Evolutionary conservation across 2,888 invertebrate genomes (phyloP), one percentile per base, ranked within the genome.

Genomic region (Acrocyrtus sp.): DNA sequence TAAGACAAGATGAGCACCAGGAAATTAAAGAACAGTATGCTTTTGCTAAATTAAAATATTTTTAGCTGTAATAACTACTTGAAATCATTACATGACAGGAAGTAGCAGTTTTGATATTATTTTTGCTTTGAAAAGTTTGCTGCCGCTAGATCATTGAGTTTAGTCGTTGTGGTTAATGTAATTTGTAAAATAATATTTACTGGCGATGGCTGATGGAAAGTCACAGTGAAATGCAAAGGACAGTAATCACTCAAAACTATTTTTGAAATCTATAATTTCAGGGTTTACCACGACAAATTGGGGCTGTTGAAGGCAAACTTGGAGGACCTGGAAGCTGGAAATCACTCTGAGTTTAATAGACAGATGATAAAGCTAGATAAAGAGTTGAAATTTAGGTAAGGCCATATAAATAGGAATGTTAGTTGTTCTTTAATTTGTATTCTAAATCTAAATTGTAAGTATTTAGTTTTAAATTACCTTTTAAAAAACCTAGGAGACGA

Each of bases 271-370:
- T n/a, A n/a, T 61, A 50, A 58, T 84, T 85, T 0, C 83, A 94
- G 94, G 84, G 90, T 94, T 86, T 95, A 93, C 83, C 94, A 95
- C 83, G 96, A 96, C 83, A 96, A 97, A 85, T 84, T 98, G 80
- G 91, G 92, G 0, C 92, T 89, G 83, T 86, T 97, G 17, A 95
- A 95, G 84, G 93, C 93, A 83, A 70, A 69, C 8, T 83, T 97
- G 41, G 92, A 93, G 79, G 95, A 96, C 83, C 84, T 98, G 19
- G 91, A 93, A 83, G 94, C 94, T 67, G 92, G 93, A 0, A 88
- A 90, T 0, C 93, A 96, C 84, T 92, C 94, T 0, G 97, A 97
- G 3, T 76, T 54, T 26, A 65, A 65, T 24, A 43, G 69, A 15
- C 60, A 65, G 19, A 27, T 74, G 8, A 58, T 26, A 1, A 74